phyloP scores from a whole-genome alignment of 2,888 invertebrate species.

The Tryphoninae sp. region DNA sequence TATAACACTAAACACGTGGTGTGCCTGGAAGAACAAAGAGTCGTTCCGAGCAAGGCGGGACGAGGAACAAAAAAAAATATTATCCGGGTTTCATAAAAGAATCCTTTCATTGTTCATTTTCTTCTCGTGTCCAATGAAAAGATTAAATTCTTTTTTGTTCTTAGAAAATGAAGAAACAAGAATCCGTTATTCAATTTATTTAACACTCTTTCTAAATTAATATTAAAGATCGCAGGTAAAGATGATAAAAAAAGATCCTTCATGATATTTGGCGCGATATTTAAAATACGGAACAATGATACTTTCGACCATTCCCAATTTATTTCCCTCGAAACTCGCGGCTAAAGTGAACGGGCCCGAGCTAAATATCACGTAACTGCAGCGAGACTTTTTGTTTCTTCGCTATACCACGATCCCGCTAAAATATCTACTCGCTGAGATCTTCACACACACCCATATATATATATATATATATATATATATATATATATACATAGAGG shows the following conservation, averaged over 20 bases:
- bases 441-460: slow-evolving; percentile 32
- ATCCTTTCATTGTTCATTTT: no score
- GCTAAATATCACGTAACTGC: slow-evolving; percentile 49
- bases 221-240: no score
- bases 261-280: background rate
- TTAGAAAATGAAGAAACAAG: no score
- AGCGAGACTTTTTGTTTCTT: slow-evolving; percentile 22
- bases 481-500: background rate
- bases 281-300: background rate
- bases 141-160: no score
- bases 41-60: slow-evolving; percentile 5
- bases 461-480: background rate
- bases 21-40: slow-evolving; percentile 57
- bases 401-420: slow-evolving; percentile 30
- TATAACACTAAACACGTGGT: slow-evolving; percentile 6
- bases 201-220: no score
- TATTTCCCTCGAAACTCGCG: background rate
- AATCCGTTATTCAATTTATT: no score
- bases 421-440: slow-evolving; percentile 42
- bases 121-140: no score
- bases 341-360: background rate
- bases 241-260: background rate
- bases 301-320: slow-evolving; percentile 1
- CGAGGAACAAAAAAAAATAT: slow-evolving; percentile 1
- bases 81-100: no score